Evolutionary conservation across 2,888 invertebrate genomes (phyloP), one percentile per base, ranked within the genome.

Genomic region (Amitus sp.): DNA sequence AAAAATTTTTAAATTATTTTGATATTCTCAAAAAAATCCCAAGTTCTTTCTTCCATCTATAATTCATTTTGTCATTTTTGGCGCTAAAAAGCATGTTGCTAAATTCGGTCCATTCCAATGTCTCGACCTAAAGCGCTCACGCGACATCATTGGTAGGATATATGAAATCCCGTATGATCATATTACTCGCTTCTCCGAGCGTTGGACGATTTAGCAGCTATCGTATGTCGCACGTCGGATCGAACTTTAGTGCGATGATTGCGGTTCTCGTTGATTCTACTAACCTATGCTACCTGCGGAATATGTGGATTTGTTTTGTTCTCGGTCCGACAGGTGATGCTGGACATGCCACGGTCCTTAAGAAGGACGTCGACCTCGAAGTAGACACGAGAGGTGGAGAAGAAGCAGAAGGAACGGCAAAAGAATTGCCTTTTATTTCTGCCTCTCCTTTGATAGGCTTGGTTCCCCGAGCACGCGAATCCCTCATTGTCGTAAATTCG

Each of bases 251-350:
- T 19, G 19, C 17, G 10, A 34, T n/a, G 34, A 37, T 37, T 46
- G 48, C 47, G 49, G 56, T 49, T 56, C 42, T 57, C 27, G 43
- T 62, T 62, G 62, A 68, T 67, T 68, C 53, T 57, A 66, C 64
- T 75, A 77, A 77, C 74, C 74, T 75, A 70, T 40, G 40, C 5
- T 73, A 69, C 70, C 62, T 62, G 63, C 62, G 66, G 67, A 72
- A 76, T 77, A 78, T 76, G 74, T 73, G 72, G 73, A 74, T 71
- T 73, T 72, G 73, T 73, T 75, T 76, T 73, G 70, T 67, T 68
- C 69, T 57, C 51, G 68, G 73, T 67, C 78, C 78, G 75, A 74
- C 80, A 80, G 79, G 75, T 79, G 78, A 79, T 77, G 79, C 78
- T 80, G 79, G 70, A 71, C 73, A 71, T 73, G 69, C 63, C 66